Base-by-base conservation (phyloP, 2,888 invertebrate species). In the Catocala nupta region DNA sequence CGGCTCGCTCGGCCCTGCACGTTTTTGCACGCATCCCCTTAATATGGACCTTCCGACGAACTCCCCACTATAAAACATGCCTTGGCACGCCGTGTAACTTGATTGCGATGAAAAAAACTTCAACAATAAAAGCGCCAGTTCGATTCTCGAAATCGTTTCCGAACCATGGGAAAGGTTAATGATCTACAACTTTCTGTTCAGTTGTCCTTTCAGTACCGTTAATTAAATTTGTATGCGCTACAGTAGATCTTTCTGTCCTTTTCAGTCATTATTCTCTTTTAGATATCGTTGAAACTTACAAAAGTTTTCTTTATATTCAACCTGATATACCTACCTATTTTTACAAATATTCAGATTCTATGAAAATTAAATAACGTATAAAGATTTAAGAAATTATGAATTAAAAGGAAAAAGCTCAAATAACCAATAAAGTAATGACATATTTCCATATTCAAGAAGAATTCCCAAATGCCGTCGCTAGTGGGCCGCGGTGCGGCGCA, bases 1-100 rank as follows among this genome's bases (percentile, higher is more conserved):
- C 83, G 77, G 66, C 75, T 80, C 72, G 74, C 77, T 80, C 76
- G 78, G 77, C 75, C 78, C 78, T 83, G 82, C 85, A 81, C 85
- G 84, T 89, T 90, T 89, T 89, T 89, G 83, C 85, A 81, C 83
- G 83, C 86, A 85, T 85, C 85, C 83, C 85, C 78, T 82, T 83
- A 80, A 81, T 82, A 82, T 79, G 80, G 75, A 71, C 77, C 77
- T 76, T 72, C 75, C 70, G 73, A 73, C 73, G 56, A 70, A 70
- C 71, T 77, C 65, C 66, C 66, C 59, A 71, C 73, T 69, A 73
- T 81, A 80, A 81, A 81, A 82, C 80, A 80, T 70, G 73, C 70
- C 71, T 66, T 61, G 69, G 63, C 69, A 60, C 58, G 67, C 67
- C 59, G 65, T 63, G 73, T 64, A 74, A 70, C 77, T 70, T 74